Evolutionary conservation across 2,888 invertebrate genomes (phyloP), one percentile per base, ranked within the genome.

Genomic region (Eristalinus sepulchralis): DNA sequence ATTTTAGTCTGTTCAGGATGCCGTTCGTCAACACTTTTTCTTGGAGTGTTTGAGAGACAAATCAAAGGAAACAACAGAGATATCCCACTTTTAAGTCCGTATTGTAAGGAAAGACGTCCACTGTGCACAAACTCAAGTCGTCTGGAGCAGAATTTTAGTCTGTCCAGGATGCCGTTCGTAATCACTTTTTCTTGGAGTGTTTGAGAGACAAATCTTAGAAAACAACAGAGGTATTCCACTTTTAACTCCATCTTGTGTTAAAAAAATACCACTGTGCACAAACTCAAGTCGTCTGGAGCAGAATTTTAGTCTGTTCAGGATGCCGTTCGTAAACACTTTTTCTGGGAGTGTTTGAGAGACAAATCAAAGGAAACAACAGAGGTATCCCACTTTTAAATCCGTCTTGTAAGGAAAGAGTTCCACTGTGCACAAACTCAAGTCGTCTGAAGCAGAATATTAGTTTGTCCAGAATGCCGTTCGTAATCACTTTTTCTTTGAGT

Each of bases 41-140:
- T 82, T 24, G 75, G 82, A 82, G 82, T 57, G n/a, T 75, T 76
- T 68, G 57, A 76, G 75, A 82, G 82, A 82, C 57, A 64, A 63
- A 57, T 53, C 55, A 9, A 68, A 64, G 11, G 33, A 10, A 24
- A n/a, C n/a, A 20, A 33, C 68, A 71, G 57, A 59, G 34, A n/a
- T 17, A 70, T 76, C 82, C 71, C 67, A 81, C 72, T 67, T 81
- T 73, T n/a, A 80, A 22, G 67, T 67, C 80, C 72, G 22, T n/a
- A n/a, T n/a, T n/a, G n/a, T n/a, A n/a, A n/a, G 3, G 24, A 5
- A 27, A 24, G n/a, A n/a, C n/a, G n/a, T n/a, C n/a, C n/a, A n/a
- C n/a, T 22, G 27, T 63, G n/a, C 31, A 55, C 27, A 17, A 36
- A 36, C 34, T 20, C n/a, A 63, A 53, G 24, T 47, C 27, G 33